Evolutionary conservation across 2,888 invertebrate genomes (phyloP), one percentile per base, ranked within the genome.

Genomic region (Coelinius sp.): DNA sequence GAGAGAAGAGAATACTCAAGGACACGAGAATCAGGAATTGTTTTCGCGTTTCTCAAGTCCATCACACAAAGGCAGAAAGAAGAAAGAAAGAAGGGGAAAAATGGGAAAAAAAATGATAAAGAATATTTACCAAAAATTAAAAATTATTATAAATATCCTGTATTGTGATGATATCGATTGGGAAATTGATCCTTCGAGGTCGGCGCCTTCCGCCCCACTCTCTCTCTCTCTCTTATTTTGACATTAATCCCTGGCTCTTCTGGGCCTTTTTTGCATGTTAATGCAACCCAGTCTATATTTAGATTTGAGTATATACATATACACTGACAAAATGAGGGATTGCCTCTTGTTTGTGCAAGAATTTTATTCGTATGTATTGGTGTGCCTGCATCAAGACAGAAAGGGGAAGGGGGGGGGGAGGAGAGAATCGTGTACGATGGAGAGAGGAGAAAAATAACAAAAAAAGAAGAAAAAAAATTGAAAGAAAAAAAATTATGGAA

Each of bases 211-310:
- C 38, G 24, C 64, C 75, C 70, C 73, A 68, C 83, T 84, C 83
- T n/a, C n/a, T n/a, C n/a, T n/a, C n/a, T n/a, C n/a, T n/a, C n/a
- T n/a, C n/a, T n/a, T 80, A 20, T 82, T 83, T 85, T 83, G 85
- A 83, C 84, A 85, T 86, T 85, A 86, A 86, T 85, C 84, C 85
- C n/a, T 12, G 24, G 83, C 81, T 82, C 82, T 80, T 82, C 86
- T 85, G 85, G 85, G 85, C 84, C 84, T 82, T 82, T 17, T 31
- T 63, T 24, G 84, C 82, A 86, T 86, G 87, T 85, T 86, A 87
- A 86, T 86, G 84, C 82, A 82, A 78, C 46, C 46, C 31, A 27
- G 76, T 85, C 86, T 87, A 87, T 87, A 86, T 87, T 87, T 86
- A 87, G 87, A 85, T 84, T 83, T 79, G 83, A 83, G 52, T 65